Evolutionary conservation across 2,113 vertebrate genomes (phyloP).

Genomic region (Chrysemys picta): DNA sequence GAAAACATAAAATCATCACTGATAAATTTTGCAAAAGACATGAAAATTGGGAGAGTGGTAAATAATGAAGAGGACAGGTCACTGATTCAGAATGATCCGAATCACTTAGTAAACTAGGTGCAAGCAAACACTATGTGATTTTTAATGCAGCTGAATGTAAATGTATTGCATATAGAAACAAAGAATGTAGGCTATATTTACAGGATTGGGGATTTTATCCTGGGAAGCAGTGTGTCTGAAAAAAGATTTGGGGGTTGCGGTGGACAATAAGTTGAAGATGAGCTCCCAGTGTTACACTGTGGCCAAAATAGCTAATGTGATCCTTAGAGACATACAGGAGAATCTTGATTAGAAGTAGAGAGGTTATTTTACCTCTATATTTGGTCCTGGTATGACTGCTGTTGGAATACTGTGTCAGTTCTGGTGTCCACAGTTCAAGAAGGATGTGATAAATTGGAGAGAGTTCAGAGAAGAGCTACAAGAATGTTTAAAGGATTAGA

Average conservation of each 20-base stretch:
- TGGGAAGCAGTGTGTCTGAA: not conserved
- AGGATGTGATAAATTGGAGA: not conserved
- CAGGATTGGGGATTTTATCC: not conserved
- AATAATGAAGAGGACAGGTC: too few relatives aligned
- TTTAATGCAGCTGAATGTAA: not conserved
- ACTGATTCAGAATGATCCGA: not conserved
- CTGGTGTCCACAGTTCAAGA: not conserved
- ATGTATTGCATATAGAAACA: not conserved
- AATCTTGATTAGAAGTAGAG: not conserved
- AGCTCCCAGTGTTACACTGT: not conserved
- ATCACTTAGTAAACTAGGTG: too few relatives aligned
- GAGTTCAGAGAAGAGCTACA: not conserved
- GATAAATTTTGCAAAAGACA: not conserved
- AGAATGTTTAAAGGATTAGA: not conserved
- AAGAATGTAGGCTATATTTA: not conserved
- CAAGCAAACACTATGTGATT: not conserved
- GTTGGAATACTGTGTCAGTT: not conserved
- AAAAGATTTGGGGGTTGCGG: not conserved
- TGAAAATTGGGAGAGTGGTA: too few relatives aligned
- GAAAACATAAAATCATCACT: not conserved
- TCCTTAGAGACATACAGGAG: not conserved
- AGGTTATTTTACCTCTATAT: not conserved
- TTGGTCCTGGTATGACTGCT: not conserved
- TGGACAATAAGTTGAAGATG: not conserved
- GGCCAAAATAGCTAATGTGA: too few relatives aligned